Conservation (phyloP, 1,140 invertebrate species). For the Kradibia gibbosae region DNA sequence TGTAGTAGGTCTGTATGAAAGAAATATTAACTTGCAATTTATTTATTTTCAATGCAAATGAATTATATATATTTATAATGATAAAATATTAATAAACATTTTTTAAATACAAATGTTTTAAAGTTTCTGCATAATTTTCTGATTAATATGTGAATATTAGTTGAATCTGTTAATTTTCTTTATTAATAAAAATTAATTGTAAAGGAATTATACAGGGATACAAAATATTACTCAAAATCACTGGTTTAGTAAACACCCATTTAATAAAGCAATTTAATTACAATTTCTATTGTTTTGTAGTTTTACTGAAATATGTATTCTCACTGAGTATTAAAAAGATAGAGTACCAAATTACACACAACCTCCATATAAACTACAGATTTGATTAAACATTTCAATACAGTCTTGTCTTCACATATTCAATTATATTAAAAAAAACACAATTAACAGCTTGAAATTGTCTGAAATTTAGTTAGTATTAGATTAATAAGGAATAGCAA, state of each 20-base stretch:
- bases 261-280: slow-evolving; percentile 73
- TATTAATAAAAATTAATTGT: slow-evolving; percentile 14
- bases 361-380: slow-evolving; percentile 50
- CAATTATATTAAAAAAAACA: slow-evolving; percentile 59
- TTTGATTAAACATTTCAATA: slow-evolving; percentile 54
- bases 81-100: slow-evolving; percentile 8
- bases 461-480: slow-evolving; percentile 69
- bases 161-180: slow-evolving; percentile 31
- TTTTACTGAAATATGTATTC: slow-evolving; percentile 44
- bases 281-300: slow-evolving; percentile 63
- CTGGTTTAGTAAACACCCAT: slow-evolving; percentile 71
- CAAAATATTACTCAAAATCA: slow-evolving; percentile 45
- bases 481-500: slow-evolving; percentile 64
- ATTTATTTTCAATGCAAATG: slow-evolving; percentile 14
- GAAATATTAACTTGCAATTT: neutral
- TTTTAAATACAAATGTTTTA: neutral
- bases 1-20: neutral
- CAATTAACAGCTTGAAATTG: slow-evolving; percentile 66
- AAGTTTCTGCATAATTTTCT: slow-evolving; percentile 31
- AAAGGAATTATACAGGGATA: slow-evolving; percentile 16
- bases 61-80: neutral
- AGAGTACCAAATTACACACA: slow-evolving; percentile 50
- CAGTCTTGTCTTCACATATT: slow-evolving; percentile 62
- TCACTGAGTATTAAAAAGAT: slow-evolving; percentile 35
- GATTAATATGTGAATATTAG: slow-evolving; percentile 42